phyloP scores from a whole-genome alignment of 2,888 invertebrate genomes.

The Epirrita christyi region DNA sequence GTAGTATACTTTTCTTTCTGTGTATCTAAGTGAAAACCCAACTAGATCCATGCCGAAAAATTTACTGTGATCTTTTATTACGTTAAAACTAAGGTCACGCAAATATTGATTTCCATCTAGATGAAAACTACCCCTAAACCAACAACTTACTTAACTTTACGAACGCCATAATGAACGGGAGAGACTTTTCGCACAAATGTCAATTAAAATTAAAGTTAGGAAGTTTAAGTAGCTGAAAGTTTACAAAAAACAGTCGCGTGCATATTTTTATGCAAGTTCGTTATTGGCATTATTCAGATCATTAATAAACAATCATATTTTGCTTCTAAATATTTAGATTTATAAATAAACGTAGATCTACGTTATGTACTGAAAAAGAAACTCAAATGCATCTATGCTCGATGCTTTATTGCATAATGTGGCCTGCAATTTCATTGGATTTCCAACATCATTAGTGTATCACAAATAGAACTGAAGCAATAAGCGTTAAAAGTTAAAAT shows the following conservation, averaged over 20 bases:
- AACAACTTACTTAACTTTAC: constrained; percentile 36
- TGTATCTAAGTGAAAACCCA: too few species aligned
- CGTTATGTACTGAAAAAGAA: background rate
- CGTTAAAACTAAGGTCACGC: constrained; percentile 6
- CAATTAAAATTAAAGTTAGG: constrained; percentile 27
- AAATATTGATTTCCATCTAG: constrained; percentile 25
- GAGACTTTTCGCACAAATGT: constrained; percentile 26
- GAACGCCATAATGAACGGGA: constrained; percentile 2
- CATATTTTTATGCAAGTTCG: background rate
- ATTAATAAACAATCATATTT: too few species aligned
- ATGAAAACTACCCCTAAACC: constrained; percentile 32
- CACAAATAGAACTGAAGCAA: constrained; percentile 22
- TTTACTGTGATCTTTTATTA: constrained; percentile 11
- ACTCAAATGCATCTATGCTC: too few species aligned
- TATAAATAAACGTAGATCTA: too few species aligned
- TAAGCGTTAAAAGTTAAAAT: constrained; percentile 14
- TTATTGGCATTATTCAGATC: too few species aligned
- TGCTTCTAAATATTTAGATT: too few species aligned
- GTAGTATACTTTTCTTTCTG: background rate
- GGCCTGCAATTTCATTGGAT: constrained; percentile 9
- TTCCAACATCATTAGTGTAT: constrained; percentile 21
- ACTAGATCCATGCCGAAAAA: background rate
- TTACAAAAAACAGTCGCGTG: background rate
- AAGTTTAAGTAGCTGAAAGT: constrained; percentile 7
- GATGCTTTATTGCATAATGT: constrained; percentile 1